Base-by-base conservation (phyloP, 2,113 vertebrate species). In the Macrotis lagotis region DNA sequence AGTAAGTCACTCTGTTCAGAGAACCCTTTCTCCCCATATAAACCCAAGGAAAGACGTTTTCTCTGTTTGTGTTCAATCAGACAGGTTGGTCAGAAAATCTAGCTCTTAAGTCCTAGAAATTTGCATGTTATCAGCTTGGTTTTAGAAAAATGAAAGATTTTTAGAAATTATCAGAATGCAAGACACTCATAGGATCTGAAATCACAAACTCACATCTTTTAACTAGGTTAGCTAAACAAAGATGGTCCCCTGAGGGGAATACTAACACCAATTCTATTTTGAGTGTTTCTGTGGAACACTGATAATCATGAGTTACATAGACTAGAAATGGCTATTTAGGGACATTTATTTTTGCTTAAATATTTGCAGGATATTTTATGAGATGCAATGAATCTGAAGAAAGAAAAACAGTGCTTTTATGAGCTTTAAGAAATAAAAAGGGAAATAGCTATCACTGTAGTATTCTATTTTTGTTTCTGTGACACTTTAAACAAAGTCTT, bases 271-370 rank as follows among this genome's bases (percentile, higher is more conserved):
- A 16, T 47, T 96, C 97, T 98, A 93, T 98, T 98, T 91, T 14
- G 66, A 95, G 97, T 91, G 26, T 95, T 90, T 94, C 8, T 22
- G 95, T 96, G 91, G 96, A 92, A 53, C 94, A 44, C 92, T 92
- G 97, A 91, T 90, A 96, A 95, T 93, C 93, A 92, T 95, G 96
- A 48, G 95, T 95, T 50, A 16, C 53, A 0, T 53, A 0, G 83
- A 8, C 26, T 12, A 0, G 94, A 2, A 66, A 91, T 10, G 91
- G 96, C 95, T 94, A 96, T 59, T 92, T 37, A 52, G 91, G 92
- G 97, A 96, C 90, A 49, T 93, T 91, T 97, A 51, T 95, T 98
- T 97, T 97, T 97, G 96, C 97, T 95, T 88, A 94, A 97, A 97
- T 97, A 92, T 95, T 95, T 94, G 47, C 47, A 11, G 0, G 92